A percentile compares a stretch with the other conserved stretches of the same genome.
These are phyloP conservation scores for Rhopalosiphum maidis DNA, from an alignment of 1,140 invertebrate species.

Conservation along the genomic window DNA sequence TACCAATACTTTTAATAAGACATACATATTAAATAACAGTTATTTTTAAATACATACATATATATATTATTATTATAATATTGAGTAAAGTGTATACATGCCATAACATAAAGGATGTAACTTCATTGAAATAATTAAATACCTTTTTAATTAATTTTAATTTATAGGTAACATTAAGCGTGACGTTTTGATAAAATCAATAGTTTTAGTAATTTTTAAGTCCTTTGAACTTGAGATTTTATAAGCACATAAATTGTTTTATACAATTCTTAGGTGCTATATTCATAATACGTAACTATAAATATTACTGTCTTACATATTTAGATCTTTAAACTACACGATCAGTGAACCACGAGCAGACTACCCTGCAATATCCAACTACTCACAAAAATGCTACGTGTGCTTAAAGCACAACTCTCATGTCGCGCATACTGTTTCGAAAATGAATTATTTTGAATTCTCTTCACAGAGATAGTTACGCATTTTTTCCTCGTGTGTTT, in stretches of 20 bases:
- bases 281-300: background rate
- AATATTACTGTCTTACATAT: background rate
- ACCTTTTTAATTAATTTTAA: background rate
- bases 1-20: background rate
- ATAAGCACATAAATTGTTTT: background rate
- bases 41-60: too few relatives aligned
- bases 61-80: background rate
- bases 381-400: background rate
- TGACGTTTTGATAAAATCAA: background rate
- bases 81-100: background rate
- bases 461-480: background rate
- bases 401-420: background rate
- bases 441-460: constrained; percentile 30
- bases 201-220: background rate
- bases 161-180: background rate
- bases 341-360: background rate
- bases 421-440: background rate
- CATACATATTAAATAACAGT: too few relatives aligned
- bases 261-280: background rate
- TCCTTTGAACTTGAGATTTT: background rate
- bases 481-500: constrained; percentile 12
- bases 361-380: background rate
- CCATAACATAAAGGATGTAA: background rate
- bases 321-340: background rate
- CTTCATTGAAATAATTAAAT: background rate